Conservation (phyloP, 2,888 invertebrate genomes). For the Halictus ligatus region DNA sequence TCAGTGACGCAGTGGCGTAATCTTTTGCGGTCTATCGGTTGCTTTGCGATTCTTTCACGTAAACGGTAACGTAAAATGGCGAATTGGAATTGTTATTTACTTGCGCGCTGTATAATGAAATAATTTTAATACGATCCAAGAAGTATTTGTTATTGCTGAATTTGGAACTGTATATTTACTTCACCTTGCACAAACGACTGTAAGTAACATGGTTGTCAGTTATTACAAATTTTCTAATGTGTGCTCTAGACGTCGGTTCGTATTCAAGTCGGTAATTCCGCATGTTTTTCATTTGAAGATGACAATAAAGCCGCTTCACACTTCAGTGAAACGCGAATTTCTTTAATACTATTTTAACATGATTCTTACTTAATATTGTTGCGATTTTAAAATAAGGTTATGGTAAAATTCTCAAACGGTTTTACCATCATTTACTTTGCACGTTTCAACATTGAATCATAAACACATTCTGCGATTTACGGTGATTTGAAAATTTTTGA, state of each 20-base stretch:
- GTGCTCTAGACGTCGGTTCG: slow-evolving; percentile 52
- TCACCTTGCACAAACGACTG: slow-evolving; percentile 40
- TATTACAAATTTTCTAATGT: slow-evolving; percentile 56
- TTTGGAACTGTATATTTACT: slow-evolving; percentile 44
- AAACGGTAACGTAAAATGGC: slow-evolving; percentile 76
- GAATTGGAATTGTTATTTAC: slow-evolving; percentile 79
- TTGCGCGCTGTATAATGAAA: slow-evolving; percentile 59
- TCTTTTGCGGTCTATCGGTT: slow-evolving; percentile 64
- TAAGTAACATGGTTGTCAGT: slow-evolving; percentile 66
- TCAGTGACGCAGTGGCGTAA: slow-evolving; percentile 66
- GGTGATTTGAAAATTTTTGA: slow-evolving; percentile 6
- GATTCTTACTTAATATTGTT: background rate
- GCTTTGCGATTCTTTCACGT: slow-evolving; percentile 70
- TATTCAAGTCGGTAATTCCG: slow-evolving; percentile 50
- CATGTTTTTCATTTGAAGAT: slow-evolving; percentile 52
- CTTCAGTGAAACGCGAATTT: slow-evolving; percentile 15
- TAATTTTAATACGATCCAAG: slow-evolving; percentile 49
- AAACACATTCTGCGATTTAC: slow-evolving; percentile 21
- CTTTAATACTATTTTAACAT: slow-evolving; percentile 12
- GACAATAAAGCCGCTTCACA: slow-evolving; percentile 34
- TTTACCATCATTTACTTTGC: slow-evolving; percentile 16
- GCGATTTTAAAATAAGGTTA: slow-evolving; percentile 57
- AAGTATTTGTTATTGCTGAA: slow-evolving; percentile 37
- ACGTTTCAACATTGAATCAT: slow-evolving; percentile 44
- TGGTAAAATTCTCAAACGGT: slow-evolving; percentile 40